Evolutionary conservation across 2,113 vertebrate species (phyloP), one percentile per base, ranked within the genome.

Genomic region (Prolemur simus): DNA sequence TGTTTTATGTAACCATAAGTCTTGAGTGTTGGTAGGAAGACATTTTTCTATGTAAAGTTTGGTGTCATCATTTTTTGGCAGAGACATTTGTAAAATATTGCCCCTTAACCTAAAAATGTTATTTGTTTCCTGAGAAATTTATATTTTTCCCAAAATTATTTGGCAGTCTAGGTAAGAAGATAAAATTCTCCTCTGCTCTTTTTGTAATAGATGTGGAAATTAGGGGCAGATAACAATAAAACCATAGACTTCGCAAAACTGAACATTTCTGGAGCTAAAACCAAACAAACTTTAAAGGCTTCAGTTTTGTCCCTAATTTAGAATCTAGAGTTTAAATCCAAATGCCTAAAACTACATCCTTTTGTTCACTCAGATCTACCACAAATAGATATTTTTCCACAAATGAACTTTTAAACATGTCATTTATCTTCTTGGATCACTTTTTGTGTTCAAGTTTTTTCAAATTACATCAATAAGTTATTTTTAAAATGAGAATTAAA

Each of bases 401-500:
- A 71, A 47, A 85, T n/a, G 47, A 69, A 25, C 64, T 95, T 89
- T 84, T 29, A 92, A 87, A 78, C 4, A 14, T 66, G 21, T 82
- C n/a, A 45, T 56, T 85, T 73, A 63, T 73, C 39, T 47, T 85
- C 68, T 82, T 27, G 77, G 49, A 71, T 64, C 14, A 89, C 2
- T 4, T 83, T 92, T 80, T 47, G 25, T 60, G 6, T 71, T 85
- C 37, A 47, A 20, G 18, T 32, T 69, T 45, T 49, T 42, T 64
- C 76, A 83, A 95, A 80, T 91, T 76, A 93, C 25, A 84, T 58
- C 32, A 93, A 8, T 69, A 7, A 52, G 76, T 64, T 76, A 27
- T 74, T 91, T 94, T 94, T 58, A 37, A 77, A 97, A 91, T 93
- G 21, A 94, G 45, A 52, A 47, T 74, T 64, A 68, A 78, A 83